Base-by-base conservation (phyloP, 2,797 vertebrate species). In the Tachyglossus aculeatus region DNA sequence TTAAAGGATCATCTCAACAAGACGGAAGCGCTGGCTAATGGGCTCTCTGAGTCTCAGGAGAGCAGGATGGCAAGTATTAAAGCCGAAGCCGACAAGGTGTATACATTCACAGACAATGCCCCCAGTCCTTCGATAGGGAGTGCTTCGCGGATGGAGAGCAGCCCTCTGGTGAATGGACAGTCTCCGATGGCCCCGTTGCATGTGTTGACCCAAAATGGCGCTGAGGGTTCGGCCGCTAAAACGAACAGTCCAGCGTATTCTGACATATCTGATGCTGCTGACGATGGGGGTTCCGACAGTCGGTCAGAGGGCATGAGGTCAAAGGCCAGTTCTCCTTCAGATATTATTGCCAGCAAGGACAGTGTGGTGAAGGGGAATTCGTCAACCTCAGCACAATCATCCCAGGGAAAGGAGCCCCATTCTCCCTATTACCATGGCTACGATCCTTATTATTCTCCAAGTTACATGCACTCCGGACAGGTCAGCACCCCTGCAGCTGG, bases 1-100 rank as follows among this genome's bases (percentile, higher is more conserved):
- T 89, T 99, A 89, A 99, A 99, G 91, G 98, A 99, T 74, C 96
- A 98, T 83, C 92, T 98, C 73, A 96, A 90, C 81, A 99, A 98
- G 84, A 96, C 92, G 69, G 98, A 99, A 50, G 92, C 94, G 58
- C 62, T 95, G 73, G 81, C 94, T 34, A 98, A 96, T 8, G 96
- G 96, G 27, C 79, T 96, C 43, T 91, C 90, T 0, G 98, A 98
- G 78, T 95, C 94, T 64, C 96, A 97, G 85, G 98, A 98, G 89
- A 99, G 97, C 82, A 92, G 97, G 48, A 98, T 99, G 97, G 97
- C 97, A n/a, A 99, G 98, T 62, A 99, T 99, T 86, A 95, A 98
- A 63, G 98, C 98, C 0, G 98, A 99, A 88, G 98, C 98, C 0
- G 98, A 99, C 86, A 99, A 99, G 88, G 98, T 99, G 53, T 99